These are phyloP conservation scores for Dryoscopus gambensis DNA, from an alignment of 2,113 vertebrate species.

Conservation along the genomic window DNA sequence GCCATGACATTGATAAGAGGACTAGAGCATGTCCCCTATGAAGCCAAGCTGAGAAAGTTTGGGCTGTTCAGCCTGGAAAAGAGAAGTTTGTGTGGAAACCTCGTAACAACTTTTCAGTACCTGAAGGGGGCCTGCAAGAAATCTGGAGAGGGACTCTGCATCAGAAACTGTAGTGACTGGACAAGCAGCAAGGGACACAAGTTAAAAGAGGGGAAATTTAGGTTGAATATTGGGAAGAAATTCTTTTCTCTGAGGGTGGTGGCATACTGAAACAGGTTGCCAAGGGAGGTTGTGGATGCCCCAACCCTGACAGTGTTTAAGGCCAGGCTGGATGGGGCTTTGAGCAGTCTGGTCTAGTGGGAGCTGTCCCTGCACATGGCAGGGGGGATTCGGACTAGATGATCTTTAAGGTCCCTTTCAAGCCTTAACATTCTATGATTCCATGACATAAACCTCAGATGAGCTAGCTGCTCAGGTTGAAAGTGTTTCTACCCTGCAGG, in stretches of 20 bases:
- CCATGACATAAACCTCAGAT: not conserved
- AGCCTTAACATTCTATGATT: not conserved
- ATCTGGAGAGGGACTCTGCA: not conserved
- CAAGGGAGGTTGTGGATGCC: not conserved
- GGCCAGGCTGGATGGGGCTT: not conserved
- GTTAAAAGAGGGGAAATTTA: not conserved
- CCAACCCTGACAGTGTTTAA: not conserved
- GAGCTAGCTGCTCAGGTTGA: not conserved
- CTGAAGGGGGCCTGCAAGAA: not conserved
- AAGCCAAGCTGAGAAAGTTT: not conserved
- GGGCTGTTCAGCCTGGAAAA: not conserved
- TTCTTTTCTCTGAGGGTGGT: not conserved
- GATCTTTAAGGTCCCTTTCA: not conserved
- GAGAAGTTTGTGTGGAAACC: not conserved
- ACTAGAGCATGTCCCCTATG: not conserved
- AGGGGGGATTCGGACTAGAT: no score
- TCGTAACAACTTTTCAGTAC: not conserved
- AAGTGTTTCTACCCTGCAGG: not conserved
- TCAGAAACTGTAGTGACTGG: not conserved
- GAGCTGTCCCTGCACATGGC: not conserved
- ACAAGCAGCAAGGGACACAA: not conserved
- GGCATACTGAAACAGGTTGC: not conserved
- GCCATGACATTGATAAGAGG: not conserved
- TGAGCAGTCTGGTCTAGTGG: not conserved
- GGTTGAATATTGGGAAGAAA: not conserved